Conservation (phyloP, 2,113 vertebrate species). For the Callaeas wilsoni region DNA sequence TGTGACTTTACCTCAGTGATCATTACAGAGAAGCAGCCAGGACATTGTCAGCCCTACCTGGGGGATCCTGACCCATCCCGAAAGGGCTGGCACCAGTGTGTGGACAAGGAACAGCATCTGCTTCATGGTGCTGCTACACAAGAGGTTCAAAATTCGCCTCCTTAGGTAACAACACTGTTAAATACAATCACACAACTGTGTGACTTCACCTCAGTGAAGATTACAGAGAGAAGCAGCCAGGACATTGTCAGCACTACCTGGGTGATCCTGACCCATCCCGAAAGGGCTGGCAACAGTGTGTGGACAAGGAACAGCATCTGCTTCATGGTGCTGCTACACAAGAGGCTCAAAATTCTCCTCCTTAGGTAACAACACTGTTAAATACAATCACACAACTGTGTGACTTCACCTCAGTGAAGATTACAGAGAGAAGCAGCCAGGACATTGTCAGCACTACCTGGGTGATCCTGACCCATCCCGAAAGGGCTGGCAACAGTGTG, state of each 20-base stretch:
- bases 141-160: too few relatives aligned
- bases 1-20: background rate
- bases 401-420: background rate
- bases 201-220: background rate
- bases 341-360: too few relatives aligned
- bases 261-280: background rate
- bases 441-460: background rate
- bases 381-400: background rate
- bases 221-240: background rate
- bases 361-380: background rate
- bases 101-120: background rate
- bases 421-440: background rate
- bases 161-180: rapidly evolving
- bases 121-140: background rate
- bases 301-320: background rate
- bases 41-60: background rate
- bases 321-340: background rate
- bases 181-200: background rate
- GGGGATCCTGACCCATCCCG: background rate
- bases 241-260: background rate
- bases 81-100: background rate
- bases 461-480: background rate
- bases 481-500: background rate
- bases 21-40: background rate
- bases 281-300: background rate